These are phyloP conservation scores for Apodemus sylvaticus DNA, from an alignment of 2,113 vertebrate species.

Conservation along the genomic window DNA sequence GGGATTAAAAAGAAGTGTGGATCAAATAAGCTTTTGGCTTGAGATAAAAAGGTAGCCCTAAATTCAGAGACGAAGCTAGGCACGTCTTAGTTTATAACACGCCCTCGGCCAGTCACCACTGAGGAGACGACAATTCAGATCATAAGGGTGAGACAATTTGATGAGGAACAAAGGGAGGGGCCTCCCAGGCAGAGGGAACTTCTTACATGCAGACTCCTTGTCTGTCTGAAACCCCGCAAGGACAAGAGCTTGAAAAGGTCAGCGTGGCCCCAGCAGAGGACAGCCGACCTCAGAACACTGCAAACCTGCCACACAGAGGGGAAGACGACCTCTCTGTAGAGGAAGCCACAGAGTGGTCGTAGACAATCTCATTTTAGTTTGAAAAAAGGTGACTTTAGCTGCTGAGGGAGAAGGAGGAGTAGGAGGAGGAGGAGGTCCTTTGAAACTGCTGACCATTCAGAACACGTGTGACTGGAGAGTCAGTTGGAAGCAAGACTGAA, in stretches of 20 bases:
- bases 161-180: background rate
- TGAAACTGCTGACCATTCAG: background rate
- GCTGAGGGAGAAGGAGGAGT: background rate
- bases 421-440: background rate
- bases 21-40: background rate
- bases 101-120: background rate
- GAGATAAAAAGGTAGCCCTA: background rate
- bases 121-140: background rate
- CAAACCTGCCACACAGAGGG: background rate
- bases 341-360: background rate
- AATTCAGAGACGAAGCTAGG: background rate
- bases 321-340: background rate
- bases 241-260: background rate
- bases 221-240: background rate
- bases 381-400: background rate
- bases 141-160: background rate
- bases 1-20: background rate
- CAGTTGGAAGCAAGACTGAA: background rate
- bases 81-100: background rate
- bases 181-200: background rate
- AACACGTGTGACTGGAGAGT: background rate
- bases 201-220: fast-evolving
- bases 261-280: fast-evolving
- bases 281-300: fast-evolving
- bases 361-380: background rate